phyloP scores from a whole-genome alignment of 2,113 vertebrate species.

The Synodontis membranacea region DNA sequence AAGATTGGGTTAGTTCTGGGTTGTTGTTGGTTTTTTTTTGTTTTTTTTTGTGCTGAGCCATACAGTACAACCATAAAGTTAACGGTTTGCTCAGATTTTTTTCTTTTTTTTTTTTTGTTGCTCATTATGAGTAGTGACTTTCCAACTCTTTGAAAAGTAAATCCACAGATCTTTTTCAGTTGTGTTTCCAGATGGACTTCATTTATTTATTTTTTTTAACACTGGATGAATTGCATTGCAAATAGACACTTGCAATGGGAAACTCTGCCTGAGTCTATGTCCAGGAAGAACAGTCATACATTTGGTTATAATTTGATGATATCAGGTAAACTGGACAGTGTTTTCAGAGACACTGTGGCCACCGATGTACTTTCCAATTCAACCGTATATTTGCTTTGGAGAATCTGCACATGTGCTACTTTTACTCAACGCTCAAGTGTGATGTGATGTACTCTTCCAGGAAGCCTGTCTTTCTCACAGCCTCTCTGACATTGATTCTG shows the following conservation, averaged over 20 bases:
- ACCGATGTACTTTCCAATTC: constrained; percentile 30
- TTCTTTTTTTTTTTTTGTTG: no score
- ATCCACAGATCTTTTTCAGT: not conserved
- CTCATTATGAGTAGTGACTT: not conserved
- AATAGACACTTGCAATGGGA: constrained; percentile 14
- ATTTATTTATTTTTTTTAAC: not conserved
- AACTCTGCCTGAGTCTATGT: not conserved
- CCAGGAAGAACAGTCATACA: not conserved
- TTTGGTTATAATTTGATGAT: constrained; percentile 12
- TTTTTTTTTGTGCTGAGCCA: not conserved
- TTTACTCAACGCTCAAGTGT: not conserved
- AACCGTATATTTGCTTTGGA: constrained; percentile 44
- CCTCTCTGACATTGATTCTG: not conserved
- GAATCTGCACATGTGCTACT: constrained; percentile 8
- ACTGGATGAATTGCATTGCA: not conserved
- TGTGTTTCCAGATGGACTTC: not conserved
- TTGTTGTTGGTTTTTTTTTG: not conserved
- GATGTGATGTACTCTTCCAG: constrained; percentile 32
- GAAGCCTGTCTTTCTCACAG: constrained; percentile 29
- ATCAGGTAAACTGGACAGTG: constrained; percentile 2
- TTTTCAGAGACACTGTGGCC: constrained; percentile 11
- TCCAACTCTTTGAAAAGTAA: not conserved
- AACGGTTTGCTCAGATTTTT: not conserved
- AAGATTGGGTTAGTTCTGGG: not conserved
- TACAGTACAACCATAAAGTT: not conserved